Evolutionary conservation across 2,113 vertebrate genomes (phyloP), one percentile per base, ranked within the genome.

Genomic region (Perognathus longimembris): DNA sequence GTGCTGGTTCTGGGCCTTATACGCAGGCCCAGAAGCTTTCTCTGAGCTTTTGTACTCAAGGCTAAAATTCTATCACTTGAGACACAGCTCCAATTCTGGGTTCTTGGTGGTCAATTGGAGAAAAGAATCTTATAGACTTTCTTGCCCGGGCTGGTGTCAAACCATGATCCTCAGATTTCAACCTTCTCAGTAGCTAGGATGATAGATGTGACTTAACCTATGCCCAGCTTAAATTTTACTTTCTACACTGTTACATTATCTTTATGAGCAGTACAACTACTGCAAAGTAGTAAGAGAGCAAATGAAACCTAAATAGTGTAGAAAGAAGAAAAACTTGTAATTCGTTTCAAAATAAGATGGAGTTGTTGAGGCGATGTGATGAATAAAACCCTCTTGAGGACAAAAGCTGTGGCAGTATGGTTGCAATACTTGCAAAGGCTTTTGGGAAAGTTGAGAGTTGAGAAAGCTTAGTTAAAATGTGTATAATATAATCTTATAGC

Each of bases 201-300:
- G 9, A 45, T 12, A 45, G 45, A 11, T 45, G 45, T 45, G 45
- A 45, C 45, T 12, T 45, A 45, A n/a, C 45, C 45, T 45, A 3
- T 45, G 9, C 45, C 45, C 45, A 45, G 38, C 76, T 86, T 92
- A 89, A 95, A 89, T 89, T 92, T 45, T 85, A 82, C 36, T 84
- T 85, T n/a, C 63, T 91, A 5, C 74, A n/a, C 61, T 73, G 26
- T 84, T 64, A 38, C 61, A 70, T 61, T 77, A 67, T 76, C 69
- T 80, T 90, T 75, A n/a, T 54, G 66, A 92, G 57, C 18, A 70
- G 79, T 70, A 42, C 59, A 63, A 57, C 88, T 88, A 76, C 59
- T 40, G 59, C 64, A 21, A 40, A 34, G 3, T 54, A 28, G n/a
- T 24, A 74, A 85, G 0, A 57, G 67, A 81, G 64, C 54, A 86